Base-by-base conservation (phyloP, 2,113 vertebrate genomes). In the Varanus salvator region DNA sequence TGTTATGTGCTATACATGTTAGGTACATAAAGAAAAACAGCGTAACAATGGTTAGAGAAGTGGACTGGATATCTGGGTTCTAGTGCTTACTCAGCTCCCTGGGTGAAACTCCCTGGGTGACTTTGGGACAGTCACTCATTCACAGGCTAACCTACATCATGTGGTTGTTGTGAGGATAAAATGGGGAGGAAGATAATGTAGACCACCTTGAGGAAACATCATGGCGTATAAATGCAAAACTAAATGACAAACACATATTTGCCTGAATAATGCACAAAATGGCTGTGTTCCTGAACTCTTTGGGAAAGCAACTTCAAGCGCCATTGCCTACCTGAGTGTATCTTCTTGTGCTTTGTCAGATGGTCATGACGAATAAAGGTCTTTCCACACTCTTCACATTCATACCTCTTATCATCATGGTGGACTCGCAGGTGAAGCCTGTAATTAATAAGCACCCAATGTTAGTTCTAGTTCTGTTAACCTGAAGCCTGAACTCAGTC, bases 281-380 rank as follows among this genome's bases (percentile, higher is more conserved):
- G 38, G 54, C 69, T 29, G 48, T 23, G 86, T 69, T 91, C 69
- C 11, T 12, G 76, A n/a, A 83, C 75, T 84, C 19, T 87, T 72
- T 78, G 3, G 82, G 52, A 82, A 92, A 87, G 4, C 1, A 60
- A n/a, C 31, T 69, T 74, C 50, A 64, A 85, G 93, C 94, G 87
- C 12, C 84, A 91, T n/a, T 15, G 75, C 92, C 64, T 95, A 99
- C 99, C 99, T 82, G 99, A 99, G 94, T 99, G 99, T 96, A 98
- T 99, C 95, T 99, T 99, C 95, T 98, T 98, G 97, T 99, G 99
- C 95, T 99, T 99, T 93, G 98, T 99, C 86, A 99, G 97, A 93
- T 99, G 99, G 92, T 99, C 99, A 57, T 99, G 99, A 8, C 98
- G 98, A 92, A 99, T 99, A 94, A 99, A 99, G 0, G 99, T 99